Base-by-base conservation (phyloP, 2,888 invertebrate genomes). In the Vanessa cardui region DNA sequence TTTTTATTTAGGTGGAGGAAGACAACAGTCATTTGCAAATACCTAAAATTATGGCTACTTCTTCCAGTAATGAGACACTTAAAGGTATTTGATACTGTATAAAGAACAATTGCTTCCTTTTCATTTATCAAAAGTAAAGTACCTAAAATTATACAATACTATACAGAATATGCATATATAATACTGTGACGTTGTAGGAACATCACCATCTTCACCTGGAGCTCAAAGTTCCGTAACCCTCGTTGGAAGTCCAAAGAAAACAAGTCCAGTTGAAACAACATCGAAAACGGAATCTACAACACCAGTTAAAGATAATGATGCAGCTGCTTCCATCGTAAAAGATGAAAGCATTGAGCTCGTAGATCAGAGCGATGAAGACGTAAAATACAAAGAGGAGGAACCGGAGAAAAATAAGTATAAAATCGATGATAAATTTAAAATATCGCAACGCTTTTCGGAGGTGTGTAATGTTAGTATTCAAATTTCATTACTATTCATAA, bases 51-150 rank as follows among this genome's bases (percentile, higher is more conserved):
- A 94, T 96, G 79, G 94, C 95, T 0, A 94, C 94, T 1, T 96
- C 96, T 0, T 96, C 95, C 15, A 96, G 96, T 82, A 95, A 96
- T 63, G 97, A 97, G 81, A 96, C 96, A 1, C 85, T 96, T 21
- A 96, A 96, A 86, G 96, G 96, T 95, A 88, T n/a, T 39, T 12
- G 81, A 9, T 39, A 39, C 3, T 39, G 12, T 39, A 12, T 12
- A 39, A 39, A 39, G 9, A 33, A 8, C 33, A 0, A 33, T 33
- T 39, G 39, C 4, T 39, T 9, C 4, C 3, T 39, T 39, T 39
- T 33, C n/a, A n/a, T n/a, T n/a, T n/a, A n/a, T n/a, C n/a, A n/a
- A n/a, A n/a, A n/a, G n/a, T 39, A 12, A 3, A 39, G 39, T 39
- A 12, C 4, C 12, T 12, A 39, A 4, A 4, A 12, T 9, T 39